Conservation (phyloP, 2,797 vertebrate genomes). For the Phalloptychus januarius region DNA sequence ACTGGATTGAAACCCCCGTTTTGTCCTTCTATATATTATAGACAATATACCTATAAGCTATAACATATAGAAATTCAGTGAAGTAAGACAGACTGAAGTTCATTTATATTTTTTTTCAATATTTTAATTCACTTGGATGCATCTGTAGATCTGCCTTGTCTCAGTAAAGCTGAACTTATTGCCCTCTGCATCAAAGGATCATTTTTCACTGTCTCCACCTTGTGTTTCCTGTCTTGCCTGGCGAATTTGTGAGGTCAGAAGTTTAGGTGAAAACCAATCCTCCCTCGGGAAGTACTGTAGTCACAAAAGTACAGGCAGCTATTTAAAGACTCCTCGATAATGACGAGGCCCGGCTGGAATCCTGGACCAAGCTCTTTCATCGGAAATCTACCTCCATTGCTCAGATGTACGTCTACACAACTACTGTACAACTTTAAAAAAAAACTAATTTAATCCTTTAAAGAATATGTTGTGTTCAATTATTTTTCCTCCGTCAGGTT, state of each 20-base stretch:
- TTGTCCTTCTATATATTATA: too few species aligned
- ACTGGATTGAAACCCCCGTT: background rate
- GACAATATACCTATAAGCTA: background rate
- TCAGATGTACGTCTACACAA: constrained; percentile 16
- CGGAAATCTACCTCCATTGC: constrained; percentile 20
- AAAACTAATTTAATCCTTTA: background rate
- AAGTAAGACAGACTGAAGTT: background rate
- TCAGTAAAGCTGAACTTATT: background rate
- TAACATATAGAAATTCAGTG: background rate
- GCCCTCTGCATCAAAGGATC: background rate
- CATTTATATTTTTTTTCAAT: background rate
- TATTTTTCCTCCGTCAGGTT: constrained; percentile 14
- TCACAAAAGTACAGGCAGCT: constrained; percentile 53
- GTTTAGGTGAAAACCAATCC: constrained; percentile 65
- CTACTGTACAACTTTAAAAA: background rate
- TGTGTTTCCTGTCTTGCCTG: background rate
- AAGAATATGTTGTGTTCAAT: background rate
- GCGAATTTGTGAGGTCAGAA: constrained; percentile 53
- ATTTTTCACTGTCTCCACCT: background rate
- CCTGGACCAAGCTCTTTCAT: constrained; percentile 41
- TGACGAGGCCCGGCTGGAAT: constrained; percentile 62
- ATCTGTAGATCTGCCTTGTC: background rate
- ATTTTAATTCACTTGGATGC: background rate
- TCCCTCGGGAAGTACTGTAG: constrained; percentile 40
- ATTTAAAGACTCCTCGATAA: constrained; percentile 75